These are phyloP conservation scores for Leptopilina syphax DNA, from an alignment of 2,888 invertebrate species.

Conservation along the genomic window DNA sequence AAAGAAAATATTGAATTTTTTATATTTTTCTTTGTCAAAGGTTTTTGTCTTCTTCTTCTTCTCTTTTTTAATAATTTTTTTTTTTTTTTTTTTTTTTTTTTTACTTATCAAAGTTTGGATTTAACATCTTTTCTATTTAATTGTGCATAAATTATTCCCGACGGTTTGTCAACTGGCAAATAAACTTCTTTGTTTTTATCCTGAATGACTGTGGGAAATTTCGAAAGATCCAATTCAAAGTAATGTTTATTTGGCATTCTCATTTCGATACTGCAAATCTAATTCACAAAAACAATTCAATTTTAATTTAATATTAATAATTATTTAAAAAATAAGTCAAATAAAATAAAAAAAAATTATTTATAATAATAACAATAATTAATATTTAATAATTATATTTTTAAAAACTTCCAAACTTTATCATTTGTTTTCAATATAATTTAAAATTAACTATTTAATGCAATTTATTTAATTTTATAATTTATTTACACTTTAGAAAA, in stretches of 20 bases:
- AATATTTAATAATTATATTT: no score
- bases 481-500: background rate
- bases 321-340: background rate
- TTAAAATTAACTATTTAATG: background rate
- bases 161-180: constrained; percentile 87
- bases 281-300: constrained; percentile 49
- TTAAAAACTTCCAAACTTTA: no score
- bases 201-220: constrained; percentile 83
- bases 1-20: background rate
- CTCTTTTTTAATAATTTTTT: no score
- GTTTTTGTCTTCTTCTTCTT: no score
- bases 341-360: background rate
- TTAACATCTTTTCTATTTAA: constrained; percentile 80
- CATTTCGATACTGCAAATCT: constrained; percentile 86
- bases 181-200: constrained; percentile 84
- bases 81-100: no score
- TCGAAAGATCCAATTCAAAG: constrained; percentile 85
- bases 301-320: no score
- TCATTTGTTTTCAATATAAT: no score
- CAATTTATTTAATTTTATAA: no score
- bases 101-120: constrained; percentile 77
- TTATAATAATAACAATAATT: no score
- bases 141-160: constrained; percentile 86
- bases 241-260: constrained; percentile 91
- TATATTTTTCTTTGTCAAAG: no score